Conservation (phyloP, 2,888 invertebrate species). For the Lomographa bimaculata region DNA sequence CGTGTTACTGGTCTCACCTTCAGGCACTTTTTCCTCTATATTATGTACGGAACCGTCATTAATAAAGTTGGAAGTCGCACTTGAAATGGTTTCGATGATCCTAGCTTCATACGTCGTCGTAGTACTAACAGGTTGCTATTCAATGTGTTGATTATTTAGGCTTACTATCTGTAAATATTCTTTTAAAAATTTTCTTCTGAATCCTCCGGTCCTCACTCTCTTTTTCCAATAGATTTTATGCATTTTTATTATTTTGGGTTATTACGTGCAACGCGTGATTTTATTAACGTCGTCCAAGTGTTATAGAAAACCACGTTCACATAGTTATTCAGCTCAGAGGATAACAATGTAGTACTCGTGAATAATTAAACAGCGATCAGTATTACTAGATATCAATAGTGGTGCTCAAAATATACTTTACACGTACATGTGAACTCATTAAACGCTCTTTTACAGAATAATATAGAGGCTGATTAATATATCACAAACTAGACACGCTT, state of each 20-base stretch:
- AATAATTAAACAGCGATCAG: conserved; percentile 1
- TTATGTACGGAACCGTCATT: conserved; percentile 5
- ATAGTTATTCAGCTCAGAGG: conserved; percentile 3
- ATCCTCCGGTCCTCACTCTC: conserved; percentile 4
- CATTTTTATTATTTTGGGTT: conserved; percentile 1
- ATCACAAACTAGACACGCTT: conserved; percentile 2
- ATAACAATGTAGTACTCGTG: conserved; percentile 2
- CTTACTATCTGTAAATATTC: conserved; percentile 2
- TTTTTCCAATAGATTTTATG: conserved; percentile 2
- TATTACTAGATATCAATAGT: conserved; percentile 3
- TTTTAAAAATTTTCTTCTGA: conserved; percentile 2
- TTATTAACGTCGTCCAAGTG: too few species aligned
- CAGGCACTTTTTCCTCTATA: conserved; percentile 3
- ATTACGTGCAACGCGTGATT: background rate
- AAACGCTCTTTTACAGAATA: background rate
- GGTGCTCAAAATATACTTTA: background rate
- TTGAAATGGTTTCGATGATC: too few species aligned
- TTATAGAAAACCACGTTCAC: conserved; percentile 2
- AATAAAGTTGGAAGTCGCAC: conserved; percentile 1
- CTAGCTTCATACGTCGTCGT: background rate
- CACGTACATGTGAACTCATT: conserved; percentile 5
- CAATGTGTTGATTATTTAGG: conserved; percentile 1
- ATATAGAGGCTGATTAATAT: background rate
- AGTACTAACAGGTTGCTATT: conserved; percentile 1
- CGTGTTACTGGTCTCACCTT: conserved; percentile 2